Evolutionary conservation across 2,888 invertebrate species (phyloP).

Genomic region (Nephrocerus scutellatus): DNA sequence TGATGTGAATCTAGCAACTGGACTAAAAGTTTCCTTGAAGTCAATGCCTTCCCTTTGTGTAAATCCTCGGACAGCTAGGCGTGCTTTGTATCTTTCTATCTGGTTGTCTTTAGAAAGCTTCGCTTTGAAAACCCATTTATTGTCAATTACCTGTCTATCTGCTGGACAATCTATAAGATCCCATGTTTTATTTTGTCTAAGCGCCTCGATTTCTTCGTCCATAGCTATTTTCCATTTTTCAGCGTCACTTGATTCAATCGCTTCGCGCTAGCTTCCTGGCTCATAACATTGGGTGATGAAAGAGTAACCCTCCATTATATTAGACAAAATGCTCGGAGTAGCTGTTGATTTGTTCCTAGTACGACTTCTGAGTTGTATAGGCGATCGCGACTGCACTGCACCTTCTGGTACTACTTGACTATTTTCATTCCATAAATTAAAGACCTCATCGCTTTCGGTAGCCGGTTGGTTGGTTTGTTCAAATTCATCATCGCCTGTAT

Average conservation of each 20-base stretch:
- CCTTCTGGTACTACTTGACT: no score
- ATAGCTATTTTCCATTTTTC: constrained; percentile 1
- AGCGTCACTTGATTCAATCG: constrained; percentile 1
- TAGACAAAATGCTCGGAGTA: no score
- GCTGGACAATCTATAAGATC: constrained; percentile 2
- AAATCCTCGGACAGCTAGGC: constrained; percentile 1
- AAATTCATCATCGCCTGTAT: no score
- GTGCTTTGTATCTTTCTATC: not conserved
- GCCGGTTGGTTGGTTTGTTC: no score
- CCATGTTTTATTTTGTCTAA: constrained; percentile 1
- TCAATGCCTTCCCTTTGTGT: constrained; percentile 1
- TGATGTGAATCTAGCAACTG: constrained; percentile 2
- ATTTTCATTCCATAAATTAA: no score
- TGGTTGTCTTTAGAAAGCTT: constrained; percentile 2
- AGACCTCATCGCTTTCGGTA: no score
- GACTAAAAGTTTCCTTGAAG: constrained; percentile 1
- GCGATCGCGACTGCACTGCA: no score
- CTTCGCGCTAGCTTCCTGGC: constrained; percentile 2
- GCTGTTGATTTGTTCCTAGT: no score
- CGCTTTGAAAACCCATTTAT: constrained; percentile 2
- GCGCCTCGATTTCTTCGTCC: constrained; percentile 1
- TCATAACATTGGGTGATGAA: constrained; percentile 1
- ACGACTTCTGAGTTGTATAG: no score
- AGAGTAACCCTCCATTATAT: not conserved
- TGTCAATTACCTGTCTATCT: constrained; percentile 1